Base-by-base conservation (phyloP, 2,888 invertebrate genomes). In the Conops quadrifasciatus region DNA sequence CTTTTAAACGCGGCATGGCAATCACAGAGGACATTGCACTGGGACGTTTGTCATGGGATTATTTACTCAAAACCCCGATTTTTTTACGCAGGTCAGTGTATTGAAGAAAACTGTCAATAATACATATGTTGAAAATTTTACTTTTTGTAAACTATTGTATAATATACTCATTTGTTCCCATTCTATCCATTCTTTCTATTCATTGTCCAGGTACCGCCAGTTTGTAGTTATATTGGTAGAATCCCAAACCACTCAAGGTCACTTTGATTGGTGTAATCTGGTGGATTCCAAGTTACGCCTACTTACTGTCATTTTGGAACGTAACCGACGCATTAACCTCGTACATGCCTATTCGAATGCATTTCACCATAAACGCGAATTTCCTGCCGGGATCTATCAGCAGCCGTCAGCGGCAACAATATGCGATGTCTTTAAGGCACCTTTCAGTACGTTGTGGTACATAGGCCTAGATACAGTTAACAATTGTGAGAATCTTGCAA, bases 291-390 rank as follows among this genome's bases (percentile, higher is more conserved):
- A 95, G 88, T 92, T 97, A 77, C 88, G 97, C 49, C 91, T 95
- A 83, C 89, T 98, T 73, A 94, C 96, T 80, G 91, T 89, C 9
- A 93, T 91, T 67, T 87, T 97, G 80, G 98, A 98, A 84, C 88
- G 94, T 68, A 96, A 97, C 87, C 91, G 90, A 71, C 92, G 91
- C 84, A 95, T 98, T 77, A 91, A 91, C 45, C 87, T 97, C 79
- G 96, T 96, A 0, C 97, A 97, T 86, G 93, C 97, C 70, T 95
- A 96, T 86, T 96, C 97, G 0, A 93, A 94, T 81, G 92, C 93
- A 79, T 96, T 90, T 80, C 85, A 88, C 21, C 53, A 74, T 28
- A 30, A 70, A 45, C 19, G 16, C 62, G 24, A 19, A 51, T 13
- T 7, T 19, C 19, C 15, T 49, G 49, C 19, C 19, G 28, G 43